phyloP scores from a whole-genome alignment of 1,140 invertebrate genomes.

The Anastatus disparis region DNA sequence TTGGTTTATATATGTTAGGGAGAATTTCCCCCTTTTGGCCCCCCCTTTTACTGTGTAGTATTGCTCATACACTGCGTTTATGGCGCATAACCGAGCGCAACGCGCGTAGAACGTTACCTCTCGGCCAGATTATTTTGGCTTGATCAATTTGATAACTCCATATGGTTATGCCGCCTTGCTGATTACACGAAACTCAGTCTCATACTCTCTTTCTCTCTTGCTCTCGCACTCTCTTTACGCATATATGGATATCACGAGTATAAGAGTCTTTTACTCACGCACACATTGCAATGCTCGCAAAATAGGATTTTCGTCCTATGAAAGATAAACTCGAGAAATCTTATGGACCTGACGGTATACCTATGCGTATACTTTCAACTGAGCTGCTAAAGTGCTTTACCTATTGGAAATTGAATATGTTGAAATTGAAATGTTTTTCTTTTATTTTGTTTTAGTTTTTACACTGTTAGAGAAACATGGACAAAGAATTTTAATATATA shows the following conservation, averaged over 20 bases:
- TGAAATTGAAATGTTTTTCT: too few relatives aligned
- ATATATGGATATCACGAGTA: slow-evolving; percentile 1
- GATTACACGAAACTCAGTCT: slow-evolving; percentile 52
- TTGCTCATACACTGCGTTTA: slow-evolving; percentile 66
- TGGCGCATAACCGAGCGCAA: slow-evolving; percentile 62
- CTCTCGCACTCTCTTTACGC: too few relatives aligned
- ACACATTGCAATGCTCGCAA: slow-evolving; percentile 21
- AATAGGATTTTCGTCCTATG: slow-evolving; percentile 29
- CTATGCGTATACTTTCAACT: too few relatives aligned
- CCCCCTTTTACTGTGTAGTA: slow-evolving; percentile 55
- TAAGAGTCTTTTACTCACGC: too few relatives aligned
- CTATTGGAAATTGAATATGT: too few relatives aligned
- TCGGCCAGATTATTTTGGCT: slow-evolving; percentile 67
- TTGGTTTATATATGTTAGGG: slow-evolving; percentile 37
- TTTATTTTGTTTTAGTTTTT: too few relatives aligned
- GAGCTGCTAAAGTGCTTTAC: too few relatives aligned
- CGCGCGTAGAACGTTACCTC: slow-evolving; percentile 45
- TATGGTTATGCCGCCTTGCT: slow-evolving; percentile 57
- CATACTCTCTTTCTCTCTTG: too few relatives aligned
- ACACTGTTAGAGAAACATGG: too few relatives aligned
- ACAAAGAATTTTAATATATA: too few relatives aligned
- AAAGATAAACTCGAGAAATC: slow-evolving; percentile 22
- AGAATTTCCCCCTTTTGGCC: slow-evolving; percentile 44
- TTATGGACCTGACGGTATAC: too few relatives aligned
- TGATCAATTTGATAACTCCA: slow-evolving; percentile 68